These are phyloP conservation scores for Mustelus asterias DNA, from an alignment of 2,113 vertebrate genomes.

Conservation along the genomic window DNA sequence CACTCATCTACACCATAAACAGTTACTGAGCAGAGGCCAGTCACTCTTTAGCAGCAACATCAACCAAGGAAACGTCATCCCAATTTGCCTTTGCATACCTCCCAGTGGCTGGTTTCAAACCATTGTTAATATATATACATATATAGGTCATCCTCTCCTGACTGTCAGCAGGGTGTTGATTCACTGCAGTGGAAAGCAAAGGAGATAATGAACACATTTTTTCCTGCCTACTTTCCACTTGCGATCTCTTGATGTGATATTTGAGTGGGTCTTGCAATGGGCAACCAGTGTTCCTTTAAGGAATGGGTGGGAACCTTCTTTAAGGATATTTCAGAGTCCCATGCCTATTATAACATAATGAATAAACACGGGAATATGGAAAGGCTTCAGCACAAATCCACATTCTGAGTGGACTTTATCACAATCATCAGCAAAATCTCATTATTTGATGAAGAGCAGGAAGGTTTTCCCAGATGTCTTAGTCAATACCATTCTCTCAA, in stretches of 20 bases:
- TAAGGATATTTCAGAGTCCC: neutral
- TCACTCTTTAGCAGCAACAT: neutral
- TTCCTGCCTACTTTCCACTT: neutral
- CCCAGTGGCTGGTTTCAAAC: neutral
- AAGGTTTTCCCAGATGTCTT: neutral
- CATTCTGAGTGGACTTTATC: neutral
- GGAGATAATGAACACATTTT: neutral
- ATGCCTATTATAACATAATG: neutral
- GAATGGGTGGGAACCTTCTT: neutral
- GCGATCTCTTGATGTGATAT: neutral
- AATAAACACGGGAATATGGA: neutral
- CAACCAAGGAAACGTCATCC: neutral
- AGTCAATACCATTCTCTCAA: neutral
- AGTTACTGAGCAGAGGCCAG: neutral
- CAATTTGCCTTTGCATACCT: neutral
- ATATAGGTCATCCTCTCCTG: neutral
- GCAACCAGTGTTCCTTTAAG: neutral
- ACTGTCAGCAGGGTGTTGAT: neutral
- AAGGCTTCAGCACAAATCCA: neutral
- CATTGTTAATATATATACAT: neutral
- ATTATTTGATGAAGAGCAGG: neutral
- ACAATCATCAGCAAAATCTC: neutral
- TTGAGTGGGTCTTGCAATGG: neutral
- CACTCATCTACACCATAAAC: neutral
- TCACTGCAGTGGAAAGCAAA: neutral